phyloP scores from a whole-genome alignment of 2,888 invertebrate species.

The Agrilus biguttatus region DNA sequence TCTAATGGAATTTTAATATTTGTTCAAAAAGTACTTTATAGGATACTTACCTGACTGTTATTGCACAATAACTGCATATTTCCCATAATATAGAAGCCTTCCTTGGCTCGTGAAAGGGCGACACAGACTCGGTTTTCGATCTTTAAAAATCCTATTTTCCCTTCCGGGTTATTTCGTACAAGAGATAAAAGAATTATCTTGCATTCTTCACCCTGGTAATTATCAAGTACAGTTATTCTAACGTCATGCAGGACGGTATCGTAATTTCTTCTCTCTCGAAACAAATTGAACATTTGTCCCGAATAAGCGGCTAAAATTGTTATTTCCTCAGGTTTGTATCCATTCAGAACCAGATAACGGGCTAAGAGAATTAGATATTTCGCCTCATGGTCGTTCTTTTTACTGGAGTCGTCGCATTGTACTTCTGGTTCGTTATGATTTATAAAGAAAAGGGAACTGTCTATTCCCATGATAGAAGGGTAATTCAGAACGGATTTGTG shows the following conservation, averaged over 20 bases:
- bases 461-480: constrained; percentile 43
- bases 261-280: constrained; percentile 28
- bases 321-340: constrained; percentile 44
- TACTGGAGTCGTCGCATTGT: constrained; percentile 40
- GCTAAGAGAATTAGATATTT: constrained; percentile 46
- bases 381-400: constrained; percentile 50
- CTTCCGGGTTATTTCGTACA: constrained; percentile 56
- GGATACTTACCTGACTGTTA: constrained; percentile 27
- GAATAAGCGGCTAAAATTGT: constrained; percentile 61
- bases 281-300: constrained; percentile 49
- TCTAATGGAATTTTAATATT: too few species aligned
- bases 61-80: constrained; percentile 45
- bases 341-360: constrained; percentile 44
- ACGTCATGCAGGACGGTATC: constrained; percentile 33
- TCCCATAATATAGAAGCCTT: constrained; percentile 60
- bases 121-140: constrained; percentile 63
- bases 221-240: constrained; percentile 55
- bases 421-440: constrained; percentile 45
- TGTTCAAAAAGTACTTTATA: too few species aligned
- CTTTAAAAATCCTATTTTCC: constrained; percentile 54
- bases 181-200: constrained; percentile 65
- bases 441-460: constrained; percentile 51
- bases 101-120: constrained; percentile 57
- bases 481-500: constrained; percentile 42
- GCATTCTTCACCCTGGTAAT: constrained; percentile 70